Conservation (phyloP, 1,140 invertebrate genomes). For the Mizuhopecten yessoensis region DNA sequence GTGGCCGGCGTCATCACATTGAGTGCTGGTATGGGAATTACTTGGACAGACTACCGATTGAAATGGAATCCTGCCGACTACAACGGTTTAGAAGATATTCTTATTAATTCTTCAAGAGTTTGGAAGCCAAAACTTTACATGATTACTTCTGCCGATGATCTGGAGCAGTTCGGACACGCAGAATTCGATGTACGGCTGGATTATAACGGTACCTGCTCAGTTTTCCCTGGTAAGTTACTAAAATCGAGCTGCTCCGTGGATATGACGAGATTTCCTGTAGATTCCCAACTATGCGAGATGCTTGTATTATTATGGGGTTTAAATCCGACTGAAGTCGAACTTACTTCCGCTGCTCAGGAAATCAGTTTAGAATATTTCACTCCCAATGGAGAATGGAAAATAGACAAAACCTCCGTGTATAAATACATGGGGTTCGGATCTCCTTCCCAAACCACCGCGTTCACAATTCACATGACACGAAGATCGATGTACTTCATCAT, state of each 20-base stretch:
- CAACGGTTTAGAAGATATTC: not conserved
- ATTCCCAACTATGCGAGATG: constrained; percentile 54
- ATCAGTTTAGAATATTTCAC: constrained; percentile 45
- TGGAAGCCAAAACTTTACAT: constrained; percentile 10
- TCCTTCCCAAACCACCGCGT: constrained; percentile 3
- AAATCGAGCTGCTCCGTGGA: constrained; percentile 56
- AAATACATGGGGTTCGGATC: constrained; percentile 41
- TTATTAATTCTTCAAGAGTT: not conserved
- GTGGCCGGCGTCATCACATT: not conserved
- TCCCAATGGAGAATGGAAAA: constrained; percentile 47
- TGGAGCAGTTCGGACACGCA: not conserved
- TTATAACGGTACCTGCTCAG: not conserved
- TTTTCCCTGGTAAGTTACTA: constrained; percentile 47
- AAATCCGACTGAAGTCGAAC: constrained; percentile 44
- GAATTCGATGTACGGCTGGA: not conserved
- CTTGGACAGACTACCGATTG: not conserved
- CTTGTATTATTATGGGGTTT: constrained; percentile 49
- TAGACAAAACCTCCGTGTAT: constrained; percentile 14
- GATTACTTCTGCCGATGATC: not conserved
- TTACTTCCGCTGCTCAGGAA: not conserved
- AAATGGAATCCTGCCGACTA: not conserved
- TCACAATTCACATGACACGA: constrained; percentile 42
- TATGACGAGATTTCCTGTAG: constrained; percentile 54
- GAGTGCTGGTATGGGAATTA: not conserved
- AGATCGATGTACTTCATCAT: constrained; percentile 82